phyloP scores from a whole-genome alignment of 2,113 vertebrate species.

The Lates calcarifer region DNA sequence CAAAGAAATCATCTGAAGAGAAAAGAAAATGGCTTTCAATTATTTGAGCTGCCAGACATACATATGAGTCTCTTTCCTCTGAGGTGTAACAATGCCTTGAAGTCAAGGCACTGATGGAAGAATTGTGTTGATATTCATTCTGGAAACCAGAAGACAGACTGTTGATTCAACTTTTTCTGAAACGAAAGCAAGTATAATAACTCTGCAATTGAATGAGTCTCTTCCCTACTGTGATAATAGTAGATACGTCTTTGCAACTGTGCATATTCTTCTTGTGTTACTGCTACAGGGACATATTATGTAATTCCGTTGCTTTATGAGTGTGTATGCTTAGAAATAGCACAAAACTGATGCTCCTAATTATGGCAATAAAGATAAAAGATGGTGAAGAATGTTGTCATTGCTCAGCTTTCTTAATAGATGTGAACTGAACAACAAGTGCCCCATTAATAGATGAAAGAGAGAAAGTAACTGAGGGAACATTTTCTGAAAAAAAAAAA shows the following conservation, averaged over 20 bases:
- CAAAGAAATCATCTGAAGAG: constrained; percentile 24
- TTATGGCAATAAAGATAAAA: constrained; percentile 70
- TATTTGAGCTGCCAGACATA: constrained; percentile 7
- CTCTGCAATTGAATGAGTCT: background rate
- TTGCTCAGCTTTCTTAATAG: background rate
- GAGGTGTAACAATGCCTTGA: constrained; percentile 24
- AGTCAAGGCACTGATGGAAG: background rate
- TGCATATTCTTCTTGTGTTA: constrained; percentile 43
- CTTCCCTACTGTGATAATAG: constrained; percentile 39
- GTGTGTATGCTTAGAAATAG: constrained; percentile 26
- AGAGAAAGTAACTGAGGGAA: constrained; percentile 2
- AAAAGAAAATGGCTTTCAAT: constrained; percentile 42
- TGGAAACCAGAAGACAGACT: constrained; percentile 21
- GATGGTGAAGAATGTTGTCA: background rate
- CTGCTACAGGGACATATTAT: constrained; percentile 50
- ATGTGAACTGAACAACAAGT: constrained; percentile 4
- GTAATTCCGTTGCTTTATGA: constrained; percentile 59
- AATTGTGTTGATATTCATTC: constrained; percentile 12
- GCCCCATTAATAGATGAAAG: background rate
- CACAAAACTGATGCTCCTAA: constrained; percentile 51
- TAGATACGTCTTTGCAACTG: constrained; percentile 37
- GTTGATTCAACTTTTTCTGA: constrained; percentile 15
- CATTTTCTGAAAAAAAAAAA: too few species aligned
- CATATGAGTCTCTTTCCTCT: background rate
- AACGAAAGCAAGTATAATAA: background rate